Evolutionary conservation across 2,888 invertebrate species (phyloP).

Genomic region (Polydrusus tereticollis): DNA sequence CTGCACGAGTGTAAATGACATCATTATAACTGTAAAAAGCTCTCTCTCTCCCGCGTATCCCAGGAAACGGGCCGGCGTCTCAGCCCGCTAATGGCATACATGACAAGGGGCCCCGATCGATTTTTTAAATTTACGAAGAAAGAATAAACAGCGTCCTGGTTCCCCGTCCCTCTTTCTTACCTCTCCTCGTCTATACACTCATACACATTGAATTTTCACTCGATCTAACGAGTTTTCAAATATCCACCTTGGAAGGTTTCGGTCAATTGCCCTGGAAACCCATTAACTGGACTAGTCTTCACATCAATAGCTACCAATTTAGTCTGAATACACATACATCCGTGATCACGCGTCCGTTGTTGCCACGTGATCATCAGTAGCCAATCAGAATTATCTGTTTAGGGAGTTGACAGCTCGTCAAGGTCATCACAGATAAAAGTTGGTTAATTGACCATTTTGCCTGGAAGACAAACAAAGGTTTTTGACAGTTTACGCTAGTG

Average conservation of each 20-base stretch:
- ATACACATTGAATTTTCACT: conserved; percentile 41
- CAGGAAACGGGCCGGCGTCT: conserved; percentile 63
- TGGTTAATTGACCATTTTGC: no score
- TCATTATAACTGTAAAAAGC: conserved; percentile 70
- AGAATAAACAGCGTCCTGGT: conserved; percentile 64
- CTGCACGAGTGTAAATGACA: conserved; percentile 69
- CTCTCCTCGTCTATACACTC: conserved; percentile 3
- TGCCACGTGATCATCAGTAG: no score
- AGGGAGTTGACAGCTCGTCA: no score
- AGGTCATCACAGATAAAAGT: no score
- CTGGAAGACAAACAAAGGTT: no score
- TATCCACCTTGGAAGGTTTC: conserved; percentile 40
- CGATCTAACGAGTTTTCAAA: conserved; percentile 51
- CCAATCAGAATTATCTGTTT: no score
- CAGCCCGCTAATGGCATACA: conserved; percentile 68
- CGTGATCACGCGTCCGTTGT: no score
- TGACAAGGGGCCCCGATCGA: conserved; percentile 68
- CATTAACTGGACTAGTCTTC: background rate
- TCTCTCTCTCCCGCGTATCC: conserved; percentile 67
- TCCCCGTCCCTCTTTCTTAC: conserved; percentile 12
- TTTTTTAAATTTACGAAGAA: conserved; percentile 68
- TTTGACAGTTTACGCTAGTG: no score
- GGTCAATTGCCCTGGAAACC: conserved; percentile 21
- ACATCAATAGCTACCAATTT: no score
- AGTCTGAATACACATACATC: no score